A percentile compares a stretch with the other conserved stretches of the same genome.
These are phyloP conservation scores for Arvicanthis niloticus DNA, from an alignment of 2,113 vertebrate species.

Conservation along the genomic window DNA sequence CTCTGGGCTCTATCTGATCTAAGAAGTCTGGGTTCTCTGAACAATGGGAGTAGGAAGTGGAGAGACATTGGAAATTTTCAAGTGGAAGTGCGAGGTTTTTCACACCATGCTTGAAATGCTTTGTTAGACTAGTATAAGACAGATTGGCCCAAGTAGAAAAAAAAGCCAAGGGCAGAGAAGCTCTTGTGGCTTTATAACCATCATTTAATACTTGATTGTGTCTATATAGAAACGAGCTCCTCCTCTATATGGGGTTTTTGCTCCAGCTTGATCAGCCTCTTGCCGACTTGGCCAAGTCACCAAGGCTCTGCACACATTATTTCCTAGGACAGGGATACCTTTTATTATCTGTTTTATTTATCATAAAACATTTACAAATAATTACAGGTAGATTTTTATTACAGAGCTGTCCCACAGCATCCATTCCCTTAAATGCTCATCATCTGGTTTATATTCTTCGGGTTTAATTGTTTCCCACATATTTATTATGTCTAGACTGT, in stretches of 20 bases:
- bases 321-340: neutral
- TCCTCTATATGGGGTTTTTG: neutral
- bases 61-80: neutral
- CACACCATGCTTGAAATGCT: constrained; percentile 19
- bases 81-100: constrained; percentile 21
- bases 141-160: constrained; percentile 32
- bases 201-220: constrained; percentile 35
- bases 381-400: neutral
- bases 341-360: constrained; percentile 37
- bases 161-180: constrained; percentile 36
- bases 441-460: constrained; percentile 41
- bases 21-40: neutral
- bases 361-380: constrained; percentile 51
- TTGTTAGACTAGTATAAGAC: constrained; percentile 51
- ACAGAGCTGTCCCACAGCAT: neutral
- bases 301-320: neutral
- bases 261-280: neutral
- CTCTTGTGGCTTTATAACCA: neutral
- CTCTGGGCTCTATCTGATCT: neutral
- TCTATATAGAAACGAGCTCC: neutral
- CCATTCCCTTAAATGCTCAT: constrained; percentile 32
- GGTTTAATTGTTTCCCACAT: constrained; percentile 28
- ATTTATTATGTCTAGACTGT: constrained; percentile 59
- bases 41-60: neutral
- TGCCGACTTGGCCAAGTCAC: neutral